Percentiles rank a stretch among this genome's conserved stretches.
Conservation (phyloP, 1,140 invertebrate species). For the Adelges cooleyi region DNA sequence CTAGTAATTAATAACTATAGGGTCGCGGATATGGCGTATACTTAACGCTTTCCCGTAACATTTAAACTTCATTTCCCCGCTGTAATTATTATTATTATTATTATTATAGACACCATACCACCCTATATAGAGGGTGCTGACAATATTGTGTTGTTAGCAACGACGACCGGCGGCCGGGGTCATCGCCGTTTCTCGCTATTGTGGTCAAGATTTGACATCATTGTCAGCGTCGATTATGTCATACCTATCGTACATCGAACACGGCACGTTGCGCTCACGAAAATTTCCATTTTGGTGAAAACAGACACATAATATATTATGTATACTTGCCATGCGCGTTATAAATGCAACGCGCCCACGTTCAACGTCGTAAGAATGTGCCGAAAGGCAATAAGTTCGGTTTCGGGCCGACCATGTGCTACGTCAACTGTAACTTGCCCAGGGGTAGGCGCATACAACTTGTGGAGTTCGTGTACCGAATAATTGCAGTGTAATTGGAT, state of each 20-base stretch:
- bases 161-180: not conserved
- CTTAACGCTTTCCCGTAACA: too few species aligned
- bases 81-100: too few species aligned
- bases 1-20: too few species aligned
- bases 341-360: constrained; percentile 1
- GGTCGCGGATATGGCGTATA: too few species aligned
- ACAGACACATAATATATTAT: too few species aligned
- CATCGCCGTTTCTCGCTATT: not conserved
- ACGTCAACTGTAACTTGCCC: constrained; percentile 10
- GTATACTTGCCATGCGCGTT: not conserved
- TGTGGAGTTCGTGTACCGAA: not conserved
- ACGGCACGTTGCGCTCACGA: too few species aligned
- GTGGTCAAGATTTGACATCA: not conserved
- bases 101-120: too few species aligned
- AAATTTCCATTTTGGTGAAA: too few species aligned
- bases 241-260: too few species aligned
- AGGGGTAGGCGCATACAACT: not conserved
- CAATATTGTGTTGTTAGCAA: constrained; percentile 20
- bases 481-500: not conserved
- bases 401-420: constrained; percentile 20
- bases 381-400: constrained; percentile 1
- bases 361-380: not conserved
- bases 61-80: too few species aligned
- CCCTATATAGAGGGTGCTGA: too few species aligned
- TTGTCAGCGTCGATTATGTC: too few species aligned